Evolutionary conservation across 2,888 invertebrate genomes (phyloP), one percentile per base, ranked within the genome.

Genomic region (Volucella inanis): DNA sequence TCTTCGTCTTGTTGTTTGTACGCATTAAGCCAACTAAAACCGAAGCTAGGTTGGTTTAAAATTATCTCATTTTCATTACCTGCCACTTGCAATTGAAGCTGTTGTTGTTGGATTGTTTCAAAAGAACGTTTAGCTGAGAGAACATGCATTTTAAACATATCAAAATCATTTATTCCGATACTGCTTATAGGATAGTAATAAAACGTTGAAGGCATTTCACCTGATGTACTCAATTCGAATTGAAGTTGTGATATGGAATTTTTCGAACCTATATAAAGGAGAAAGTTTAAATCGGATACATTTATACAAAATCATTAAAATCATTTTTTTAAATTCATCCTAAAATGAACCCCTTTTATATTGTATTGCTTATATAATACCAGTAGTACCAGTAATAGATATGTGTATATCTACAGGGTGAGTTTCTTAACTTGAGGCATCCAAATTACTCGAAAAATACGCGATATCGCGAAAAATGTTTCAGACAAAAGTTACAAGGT

Each of bases 1-100:
- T 89, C 90, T 64, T 91, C 92, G 1, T 90, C 90, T n/a, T 90
- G 89, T 74, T 89, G 90, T 11, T 90, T 89, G 84, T 92, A 92
- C 22, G 90, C 89, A 71, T 91, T 90, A 0, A 92, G 87, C 92
- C 92, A 92, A 11, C 87, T 87, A 76, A 89, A 91, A 45, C 80
- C 52, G 2, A 76, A 50, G 15, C 74, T 82, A 8, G 45, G 14
- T 62, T 75, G 65, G 18, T 43, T 81, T 18, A 74, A 62, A 22
- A 74, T 55, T n/a, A 67, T 57, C 49, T 47, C 54, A 38, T 12
- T 59, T 6, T 72, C 67, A 6, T 11, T 59, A 10, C 31, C 52
- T 43, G 15, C 8, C 2, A 14, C 14, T 47, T 62, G 55, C 15
- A 59, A 59, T 22, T 18, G 77, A 1, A 49, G 49, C 8, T 71